Percentiles rank a stretch among this genome's conserved stretches.
phyloP scores from a whole-genome alignment of 2,113 vertebrate genomes.

The Scophthalmus maximus region DNA sequence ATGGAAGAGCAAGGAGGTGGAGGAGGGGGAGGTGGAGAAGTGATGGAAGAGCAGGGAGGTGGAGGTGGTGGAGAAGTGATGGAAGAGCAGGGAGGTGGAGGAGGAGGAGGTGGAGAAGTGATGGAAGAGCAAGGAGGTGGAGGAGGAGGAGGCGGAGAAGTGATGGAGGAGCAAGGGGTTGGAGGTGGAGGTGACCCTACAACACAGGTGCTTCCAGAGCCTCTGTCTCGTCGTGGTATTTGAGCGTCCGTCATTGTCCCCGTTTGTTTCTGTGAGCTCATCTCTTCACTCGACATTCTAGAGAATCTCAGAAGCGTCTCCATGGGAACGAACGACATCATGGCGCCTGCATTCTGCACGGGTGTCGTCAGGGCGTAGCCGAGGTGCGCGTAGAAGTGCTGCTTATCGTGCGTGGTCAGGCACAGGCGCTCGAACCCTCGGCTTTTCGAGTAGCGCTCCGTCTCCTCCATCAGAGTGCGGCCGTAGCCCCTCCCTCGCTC shows the following conservation, averaged over 20 bases:
- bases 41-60: neutral
- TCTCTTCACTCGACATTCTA: slow-evolving; percentile 22
- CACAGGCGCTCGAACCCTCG: slow-evolving; percentile 85
- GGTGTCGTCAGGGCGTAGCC: slow-evolving; percentile 88
- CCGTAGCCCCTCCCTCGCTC: slow-evolving; percentile 91
- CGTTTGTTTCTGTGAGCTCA: neutral
- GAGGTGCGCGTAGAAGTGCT: slow-evolving; percentile 92
- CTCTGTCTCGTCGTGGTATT: neutral
- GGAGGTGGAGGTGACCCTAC: slow-evolving; percentile 8
- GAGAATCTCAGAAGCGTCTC: slow-evolving; percentile 84
- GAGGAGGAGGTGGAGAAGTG: slow-evolving; percentile 16
- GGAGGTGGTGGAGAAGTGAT: slow-evolving; percentile 6
- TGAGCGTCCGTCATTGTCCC: slow-evolving; percentile 2
- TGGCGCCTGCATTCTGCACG: slow-evolving; percentile 88
- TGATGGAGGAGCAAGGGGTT: neutral
- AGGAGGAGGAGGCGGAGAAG: slow-evolving; percentile 1
- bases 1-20: slow-evolving; percentile 1
- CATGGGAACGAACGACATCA: slow-evolving; percentile 82
- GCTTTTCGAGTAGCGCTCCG: slow-evolving; percentile 85
- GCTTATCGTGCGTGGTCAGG: slow-evolving; percentile 94
- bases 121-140: neutral
- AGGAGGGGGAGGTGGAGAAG: accelerated
- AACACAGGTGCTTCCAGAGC: neutral
- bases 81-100: neutral
- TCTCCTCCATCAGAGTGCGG: slow-evolving; percentile 89